A percentile compares a stretch with the other conserved stretches of the same genome.
Conservation (phyloP, 2,113 vertebrate genomes). For the Eonycteris spelaea region DNA sequence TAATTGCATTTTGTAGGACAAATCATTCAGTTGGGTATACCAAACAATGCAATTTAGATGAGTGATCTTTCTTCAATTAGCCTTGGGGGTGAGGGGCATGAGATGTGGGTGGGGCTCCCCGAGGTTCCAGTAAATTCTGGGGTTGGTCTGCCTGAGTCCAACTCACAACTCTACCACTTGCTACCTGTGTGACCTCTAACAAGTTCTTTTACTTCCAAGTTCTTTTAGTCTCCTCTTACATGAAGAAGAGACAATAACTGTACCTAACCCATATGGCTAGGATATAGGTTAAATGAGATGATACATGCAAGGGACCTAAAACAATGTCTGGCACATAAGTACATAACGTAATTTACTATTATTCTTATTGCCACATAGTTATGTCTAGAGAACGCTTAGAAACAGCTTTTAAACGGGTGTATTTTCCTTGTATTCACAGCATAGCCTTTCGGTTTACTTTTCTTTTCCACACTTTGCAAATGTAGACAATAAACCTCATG, state of each 20-base stretch:
- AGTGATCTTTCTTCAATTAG: not conserved
- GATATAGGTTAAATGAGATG: not conserved
- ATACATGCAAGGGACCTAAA: not conserved
- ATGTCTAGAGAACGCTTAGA: not conserved
- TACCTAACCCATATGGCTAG: not conserved
- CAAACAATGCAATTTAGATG: not conserved
- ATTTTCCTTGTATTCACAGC: not conserved
- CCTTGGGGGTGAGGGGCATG: not conserved
- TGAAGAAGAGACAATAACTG: not conserved
- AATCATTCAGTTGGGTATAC: not conserved
- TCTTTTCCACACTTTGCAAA: not conserved
- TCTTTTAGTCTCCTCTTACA: not conserved
- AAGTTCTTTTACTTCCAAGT: not conserved
- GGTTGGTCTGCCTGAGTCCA: not conserved
- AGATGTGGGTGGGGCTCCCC: not conserved
- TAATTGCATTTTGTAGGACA: not conserved
- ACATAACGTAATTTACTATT: not conserved
- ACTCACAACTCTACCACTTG: not conserved
- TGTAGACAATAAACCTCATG: not conserved
- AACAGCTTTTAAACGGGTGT: not conserved
- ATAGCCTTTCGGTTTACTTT: not conserved
- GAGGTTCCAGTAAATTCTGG: not conserved
- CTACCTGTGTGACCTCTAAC: not conserved
- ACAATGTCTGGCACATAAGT: not conserved
- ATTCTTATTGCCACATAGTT: not conserved